These are phyloP conservation scores for Clivina fossor DNA, from an alignment of 2,888 invertebrate genomes.

Conservation along the genomic window DNA sequence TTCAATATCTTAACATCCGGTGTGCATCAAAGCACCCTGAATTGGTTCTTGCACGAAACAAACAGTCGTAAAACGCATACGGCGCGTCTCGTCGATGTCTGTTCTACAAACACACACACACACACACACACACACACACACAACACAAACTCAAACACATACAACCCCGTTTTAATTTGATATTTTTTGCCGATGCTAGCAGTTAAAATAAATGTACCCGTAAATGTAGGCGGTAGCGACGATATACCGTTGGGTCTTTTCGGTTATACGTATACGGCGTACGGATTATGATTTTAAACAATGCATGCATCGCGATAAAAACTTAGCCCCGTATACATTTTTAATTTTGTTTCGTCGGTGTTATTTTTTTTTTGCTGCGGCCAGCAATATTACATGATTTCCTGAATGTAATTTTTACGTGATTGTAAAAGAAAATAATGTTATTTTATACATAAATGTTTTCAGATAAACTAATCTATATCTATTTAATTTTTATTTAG, in stretches of 20 bases:
- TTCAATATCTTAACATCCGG: no score
- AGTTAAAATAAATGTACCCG: conserved; percentile 31
- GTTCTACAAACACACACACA: no score
- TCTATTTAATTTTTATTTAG: no score
- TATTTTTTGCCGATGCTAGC: conserved; percentile 29
- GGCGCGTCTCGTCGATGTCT: no score
- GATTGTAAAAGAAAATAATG: no score
- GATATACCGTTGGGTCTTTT: conserved; percentile 18
- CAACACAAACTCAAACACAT: no score
- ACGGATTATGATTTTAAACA: conserved; percentile 33
- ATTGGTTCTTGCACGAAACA: no score
- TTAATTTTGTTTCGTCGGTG: conserved; percentile 28
- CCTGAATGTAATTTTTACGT: conserved; percentile 25
- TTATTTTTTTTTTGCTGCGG: conserved; percentile 10
- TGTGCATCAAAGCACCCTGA: no score
- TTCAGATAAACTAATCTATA: no score
- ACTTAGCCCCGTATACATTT: conserved; percentile 21
- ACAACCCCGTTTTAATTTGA: conserved; percentile 34
- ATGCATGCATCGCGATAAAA: conserved; percentile 30
- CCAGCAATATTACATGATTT: conserved; percentile 22
- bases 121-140: no score
- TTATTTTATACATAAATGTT: no score
- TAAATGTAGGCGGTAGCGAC: conserved; percentile 32
- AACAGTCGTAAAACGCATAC: no score
- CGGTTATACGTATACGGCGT: conserved; percentile 19